Conservation (phyloP, 2,797 vertebrate genomes). For the Onychomys torridus region DNA sequence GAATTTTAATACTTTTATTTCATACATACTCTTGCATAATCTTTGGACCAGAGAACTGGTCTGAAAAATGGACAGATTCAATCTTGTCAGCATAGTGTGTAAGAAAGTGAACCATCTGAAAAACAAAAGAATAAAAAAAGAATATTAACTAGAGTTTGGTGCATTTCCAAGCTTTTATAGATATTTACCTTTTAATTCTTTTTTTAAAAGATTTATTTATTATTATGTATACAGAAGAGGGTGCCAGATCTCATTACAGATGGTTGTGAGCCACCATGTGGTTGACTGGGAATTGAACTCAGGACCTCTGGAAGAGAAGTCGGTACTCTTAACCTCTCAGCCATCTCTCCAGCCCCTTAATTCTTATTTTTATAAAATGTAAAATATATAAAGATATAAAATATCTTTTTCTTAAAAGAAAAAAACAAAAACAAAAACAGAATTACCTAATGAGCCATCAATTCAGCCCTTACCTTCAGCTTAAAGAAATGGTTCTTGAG, state of each 20-base stretch:
- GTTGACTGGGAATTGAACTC: no score
- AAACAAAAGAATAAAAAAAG: conserved; percentile 79
- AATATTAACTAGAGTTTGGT: neutral
- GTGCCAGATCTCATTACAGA: no score
- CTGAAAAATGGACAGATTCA: conserved; percentile 99
- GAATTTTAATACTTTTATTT: conserved; percentile 53
- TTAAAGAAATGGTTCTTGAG: conserved; percentile 3
- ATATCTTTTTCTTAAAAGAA: neutral
- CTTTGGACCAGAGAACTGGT: conserved; percentile 99
- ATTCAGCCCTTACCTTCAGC: neutral
- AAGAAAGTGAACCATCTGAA: conserved; percentile 98
- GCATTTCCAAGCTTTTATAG: conserved; percentile 56
- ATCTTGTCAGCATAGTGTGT: conserved; percentile 98
- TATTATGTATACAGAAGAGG: no score
- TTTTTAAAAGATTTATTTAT: no score
- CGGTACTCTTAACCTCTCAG: no score
- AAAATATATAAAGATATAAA: no score
- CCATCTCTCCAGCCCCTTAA: no score
- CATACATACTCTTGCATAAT: conserved; percentile 98
- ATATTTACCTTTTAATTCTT: neutral
- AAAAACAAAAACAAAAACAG: neutral
- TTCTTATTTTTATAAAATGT: conserved; percentile 42
- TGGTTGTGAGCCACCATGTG: no score
- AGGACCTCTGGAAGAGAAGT: no score
- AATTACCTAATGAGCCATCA: neutral